Evolutionary conservation across 2,888 invertebrate genomes (phyloP).

Genomic region (Keiferia lycopersicella): DNA sequence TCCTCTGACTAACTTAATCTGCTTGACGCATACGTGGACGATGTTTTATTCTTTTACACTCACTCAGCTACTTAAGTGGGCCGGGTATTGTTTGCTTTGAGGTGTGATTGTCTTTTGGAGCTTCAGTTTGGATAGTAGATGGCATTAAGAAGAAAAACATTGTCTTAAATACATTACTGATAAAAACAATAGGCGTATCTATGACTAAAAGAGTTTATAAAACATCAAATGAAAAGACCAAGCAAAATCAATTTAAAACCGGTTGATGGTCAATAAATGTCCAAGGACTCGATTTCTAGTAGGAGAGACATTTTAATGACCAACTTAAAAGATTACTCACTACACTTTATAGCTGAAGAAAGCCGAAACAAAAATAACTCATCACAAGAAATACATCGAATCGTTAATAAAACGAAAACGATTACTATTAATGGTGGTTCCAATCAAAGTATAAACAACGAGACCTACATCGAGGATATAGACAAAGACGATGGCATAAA

Average conservation of each 20-base stretch:
- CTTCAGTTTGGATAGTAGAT: background rate
- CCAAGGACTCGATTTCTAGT: background rate
- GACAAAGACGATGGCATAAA: slow-evolving; percentile 16
- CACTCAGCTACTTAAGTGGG: slow-evolving; percentile 24
- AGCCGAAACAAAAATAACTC: background rate
- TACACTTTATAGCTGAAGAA: background rate
- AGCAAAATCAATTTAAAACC: background rate
- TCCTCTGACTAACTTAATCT: slow-evolving; percentile 63
- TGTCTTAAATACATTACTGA: background rate
- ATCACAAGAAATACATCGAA: slow-evolving; percentile 10
- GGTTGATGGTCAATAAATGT: background rate
- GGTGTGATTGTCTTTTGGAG: slow-evolving; percentile 10
- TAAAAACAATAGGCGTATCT: background rate
- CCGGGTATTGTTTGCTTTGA: background rate
- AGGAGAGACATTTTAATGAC: background rate
- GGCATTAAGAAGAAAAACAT: background rate
- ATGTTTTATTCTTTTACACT: slow-evolving; percentile 57
- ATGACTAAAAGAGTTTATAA: background rate
- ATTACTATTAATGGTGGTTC: slow-evolving; percentile 3
- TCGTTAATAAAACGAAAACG: slow-evolving; percentile 9
- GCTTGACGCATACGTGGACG: slow-evolving; percentile 45
- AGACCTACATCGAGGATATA: slow-evolving; percentile 6
- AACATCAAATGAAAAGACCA: background rate
- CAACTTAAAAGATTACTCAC: background rate
- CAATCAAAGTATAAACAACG: slow-evolving; percentile 13